Evolutionary conservation across 1,140 invertebrate genomes (phyloP), one percentile per base, ranked within the genome.

Genomic region (Zeugodacus cucurbitae): DNA sequence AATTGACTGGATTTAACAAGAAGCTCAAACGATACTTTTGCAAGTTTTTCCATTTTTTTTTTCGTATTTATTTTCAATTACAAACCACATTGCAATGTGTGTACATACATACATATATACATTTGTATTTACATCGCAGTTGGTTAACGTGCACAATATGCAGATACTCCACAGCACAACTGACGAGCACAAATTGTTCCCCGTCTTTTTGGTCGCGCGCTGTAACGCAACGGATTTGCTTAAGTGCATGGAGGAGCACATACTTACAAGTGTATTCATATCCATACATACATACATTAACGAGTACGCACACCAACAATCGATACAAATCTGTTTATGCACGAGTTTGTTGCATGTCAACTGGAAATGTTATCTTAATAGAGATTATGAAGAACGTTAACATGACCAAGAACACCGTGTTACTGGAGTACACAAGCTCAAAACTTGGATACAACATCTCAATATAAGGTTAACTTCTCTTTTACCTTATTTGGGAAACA

Each of bases 1-100:
- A 48, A 4, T 82, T 48, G 41, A 48, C 20, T 82, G 74, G n/a
- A 82, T 82, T 82, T 44, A 82, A 29, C 34, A 29, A 11, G 41
- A 82, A 82, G 14, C 44, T 48, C 41, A n/a, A 48, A 48, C 44
- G n/a, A 82, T 74, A 41, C 37, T 41, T 74, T 82, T 82, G 37
- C 74, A 82, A 20, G 20, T 82, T 74, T 74, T 82, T 70, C 34
- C 32, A 11, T 70, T 37, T 70, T 41, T 41, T 22, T 82, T 82
- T 82, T 7, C 22, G 10, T 82, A 26, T 82, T 82, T 82, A 17
- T 82, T 82, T 82, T 82, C 74, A 82, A 82, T 82, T 54, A 48
- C 41, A 82, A 82, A 82, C 37, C 74, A 8, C 74, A 82, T 29
- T 82, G 22, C 22, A 82, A 48, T 82, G 14, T 41, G 34, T 17